Evolutionary conservation across 2,797 vertebrate genomes (phyloP).

Genomic region (Picus viridis): DNA sequence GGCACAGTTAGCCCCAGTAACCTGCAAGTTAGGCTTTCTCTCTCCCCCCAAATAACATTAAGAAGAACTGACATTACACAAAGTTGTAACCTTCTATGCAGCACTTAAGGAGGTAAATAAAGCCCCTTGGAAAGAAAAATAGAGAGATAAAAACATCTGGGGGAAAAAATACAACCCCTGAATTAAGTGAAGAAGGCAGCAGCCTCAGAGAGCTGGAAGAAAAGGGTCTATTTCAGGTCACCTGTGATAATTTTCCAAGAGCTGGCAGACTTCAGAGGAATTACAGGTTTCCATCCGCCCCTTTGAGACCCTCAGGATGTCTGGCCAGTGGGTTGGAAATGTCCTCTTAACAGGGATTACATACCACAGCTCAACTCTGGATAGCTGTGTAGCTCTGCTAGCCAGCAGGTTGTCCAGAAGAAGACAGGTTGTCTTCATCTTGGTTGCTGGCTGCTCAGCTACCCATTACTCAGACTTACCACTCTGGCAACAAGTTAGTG

Average conservation of each 20-base stretch:
- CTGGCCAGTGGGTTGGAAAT: not conserved
- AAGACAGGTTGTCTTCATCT: not conserved
- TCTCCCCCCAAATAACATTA: not conserved
- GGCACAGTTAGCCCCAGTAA: not conserved
- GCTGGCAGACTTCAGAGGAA: not conserved
- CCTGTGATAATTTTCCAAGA: not conserved
- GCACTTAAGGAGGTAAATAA: not conserved
- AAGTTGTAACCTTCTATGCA: not conserved
- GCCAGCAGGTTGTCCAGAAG: not conserved
- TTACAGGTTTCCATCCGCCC: not conserved
- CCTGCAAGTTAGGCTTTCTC: not conserved
- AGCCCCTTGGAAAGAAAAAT: not conserved
- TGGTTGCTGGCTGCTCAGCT: not conserved
- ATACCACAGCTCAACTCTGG: not conserved
- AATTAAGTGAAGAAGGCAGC: not conserved
- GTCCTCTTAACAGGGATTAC: not conserved
- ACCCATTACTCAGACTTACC: not conserved
- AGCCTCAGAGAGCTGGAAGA: not conserved
- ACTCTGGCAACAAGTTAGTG: not conserved
- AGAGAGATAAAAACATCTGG: not conserved
- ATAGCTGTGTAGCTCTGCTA: not conserved
- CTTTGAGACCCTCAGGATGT: not conserved
- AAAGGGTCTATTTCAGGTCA: too few relatives aligned
- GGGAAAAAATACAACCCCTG: not conserved
- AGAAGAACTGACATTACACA: not conserved